Evolutionary conservation across 2,113 vertebrate genomes (phyloP).

Genomic region (Megalops atlanticus): DNA sequence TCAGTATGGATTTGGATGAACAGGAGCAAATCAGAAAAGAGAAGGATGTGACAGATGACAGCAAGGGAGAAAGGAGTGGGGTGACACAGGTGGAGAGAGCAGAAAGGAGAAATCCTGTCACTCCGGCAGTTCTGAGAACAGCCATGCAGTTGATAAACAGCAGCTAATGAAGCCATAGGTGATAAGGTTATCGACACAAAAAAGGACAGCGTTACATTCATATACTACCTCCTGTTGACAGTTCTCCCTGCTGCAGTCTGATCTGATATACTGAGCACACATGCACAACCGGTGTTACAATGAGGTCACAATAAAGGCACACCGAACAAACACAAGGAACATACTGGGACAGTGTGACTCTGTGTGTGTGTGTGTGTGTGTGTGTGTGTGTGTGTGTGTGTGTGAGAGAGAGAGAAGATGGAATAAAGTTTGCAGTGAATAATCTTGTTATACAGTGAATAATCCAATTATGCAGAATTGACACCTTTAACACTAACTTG

Average conservation of each 20-base stretch:
- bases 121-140: constrained; percentile 26
- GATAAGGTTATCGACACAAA: constrained; percentile 9
- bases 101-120: constrained; percentile 37
- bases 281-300: constrained; percentile 11
- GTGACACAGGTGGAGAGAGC: neutral
- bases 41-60: neutral
- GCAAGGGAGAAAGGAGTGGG: constrained; percentile 10
- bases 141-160: constrained; percentile 19
- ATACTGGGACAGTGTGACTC: neutral
- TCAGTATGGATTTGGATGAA: too few relatives aligned
- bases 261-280: constrained; percentile 28
- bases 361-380: too few relatives aligned
- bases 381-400: too few relatives aligned
- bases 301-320: neutral
- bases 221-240: constrained; percentile 20
- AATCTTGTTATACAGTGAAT: too few relatives aligned
- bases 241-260: constrained; percentile 3
- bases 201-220: neutral
- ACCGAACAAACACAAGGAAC: constrained; percentile 10
- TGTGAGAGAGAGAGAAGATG: neutral
- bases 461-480: too few relatives aligned
- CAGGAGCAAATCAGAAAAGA: too few relatives aligned
- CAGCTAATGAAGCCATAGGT: constrained; percentile 21
- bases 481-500: too few relatives aligned
- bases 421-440: too few relatives aligned